A percentile compares a stretch with the other conserved stretches of the same genome.
Conservation (phyloP, 2,113 vertebrate genomes). For the Nymphicus hollandicus region DNA sequence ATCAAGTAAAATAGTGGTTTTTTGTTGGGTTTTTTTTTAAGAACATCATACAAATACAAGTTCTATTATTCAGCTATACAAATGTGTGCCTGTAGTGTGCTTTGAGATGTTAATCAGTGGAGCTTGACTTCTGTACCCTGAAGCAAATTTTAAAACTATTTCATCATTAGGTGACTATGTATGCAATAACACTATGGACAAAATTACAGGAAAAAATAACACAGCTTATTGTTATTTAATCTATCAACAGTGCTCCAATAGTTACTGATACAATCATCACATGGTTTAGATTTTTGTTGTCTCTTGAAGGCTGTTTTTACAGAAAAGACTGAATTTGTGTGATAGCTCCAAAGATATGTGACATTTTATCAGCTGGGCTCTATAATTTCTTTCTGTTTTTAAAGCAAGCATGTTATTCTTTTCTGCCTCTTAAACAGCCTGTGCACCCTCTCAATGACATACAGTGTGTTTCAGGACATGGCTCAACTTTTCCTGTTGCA, state of each 20-base stretch:
- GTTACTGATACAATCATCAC: neutral
- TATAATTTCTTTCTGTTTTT: neutral
- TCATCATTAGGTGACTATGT: slow-evolving; percentile 45
- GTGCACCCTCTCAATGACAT: neutral
- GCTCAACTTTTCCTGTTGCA: slow-evolving; percentile 34
- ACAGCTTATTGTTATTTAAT: slow-evolving; percentile 25
- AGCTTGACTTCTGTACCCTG: slow-evolving; percentile 74
- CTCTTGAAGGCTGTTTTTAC: neutral
- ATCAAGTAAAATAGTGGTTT: neutral
- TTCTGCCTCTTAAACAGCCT: neutral
- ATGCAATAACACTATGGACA: slow-evolving; percentile 23
- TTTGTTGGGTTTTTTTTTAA: neutral
- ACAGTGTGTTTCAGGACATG: neutral
- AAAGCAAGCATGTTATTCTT: neutral
- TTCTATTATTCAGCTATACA: slow-evolving; percentile 59
- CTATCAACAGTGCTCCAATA: neutral
- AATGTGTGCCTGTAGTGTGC: slow-evolving; percentile 42
- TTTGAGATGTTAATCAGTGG: slow-evolving; percentile 71
- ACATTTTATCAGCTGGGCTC: slow-evolving; percentile 1
- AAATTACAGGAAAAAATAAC: slow-evolving; percentile 26
- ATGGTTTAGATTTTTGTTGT: slow-evolving; percentile 12
- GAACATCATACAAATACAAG: slow-evolving; percentile 6
- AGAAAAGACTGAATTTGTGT: neutral
- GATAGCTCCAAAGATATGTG: neutral
- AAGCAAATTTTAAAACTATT: slow-evolving; percentile 59